Percentiles rank a stretch among this genome's conserved stretches.
Evolutionary conservation across 2,113 vertebrate species (phyloP).

Genomic region (Notarius lentiginosus): DNA sequence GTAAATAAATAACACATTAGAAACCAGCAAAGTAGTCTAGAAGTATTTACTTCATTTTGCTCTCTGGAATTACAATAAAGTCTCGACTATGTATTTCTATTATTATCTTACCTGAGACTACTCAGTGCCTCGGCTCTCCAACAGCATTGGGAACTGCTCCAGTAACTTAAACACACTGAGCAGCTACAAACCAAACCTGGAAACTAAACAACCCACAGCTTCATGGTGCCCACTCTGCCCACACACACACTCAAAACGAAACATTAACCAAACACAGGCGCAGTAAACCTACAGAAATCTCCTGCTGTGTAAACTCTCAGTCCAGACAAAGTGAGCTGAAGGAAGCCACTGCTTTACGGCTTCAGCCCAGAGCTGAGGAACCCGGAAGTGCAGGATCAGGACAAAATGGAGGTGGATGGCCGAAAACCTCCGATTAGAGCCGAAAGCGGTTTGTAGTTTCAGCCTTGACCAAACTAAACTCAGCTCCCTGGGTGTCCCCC

Average conservation of each 20-base stretch:
- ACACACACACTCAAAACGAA: background rate
- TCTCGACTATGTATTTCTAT: background rate
- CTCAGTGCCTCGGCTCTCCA: background rate
- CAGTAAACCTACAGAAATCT: background rate
- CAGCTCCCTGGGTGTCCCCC: background rate
- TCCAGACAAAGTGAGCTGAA: background rate
- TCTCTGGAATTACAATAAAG: background rate
- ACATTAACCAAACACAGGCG: background rate
- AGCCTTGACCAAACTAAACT: background rate
- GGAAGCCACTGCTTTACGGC: background rate
- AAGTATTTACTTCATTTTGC: background rate
- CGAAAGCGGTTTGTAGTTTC: slow-evolving; percentile 18
- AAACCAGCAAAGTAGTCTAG: background rate
- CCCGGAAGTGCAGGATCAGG: slow-evolving; percentile 65
- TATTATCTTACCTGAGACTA: slow-evolving; percentile 31
- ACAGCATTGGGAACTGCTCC: slow-evolving; percentile 8
- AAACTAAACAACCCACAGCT: background rate
- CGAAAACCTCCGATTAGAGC: slow-evolving; percentile 42
- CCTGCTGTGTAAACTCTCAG: background rate
- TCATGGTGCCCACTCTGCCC: background rate
- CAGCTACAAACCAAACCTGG: background rate
- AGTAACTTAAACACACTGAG: background rate
- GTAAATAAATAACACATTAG: background rate
- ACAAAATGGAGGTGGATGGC: slow-evolving; percentile 73
- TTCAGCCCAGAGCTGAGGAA: slow-evolving; percentile 55